Conservation (phyloP, 2,888 invertebrate genomes). For the Caradrina clavipalpis region DNA sequence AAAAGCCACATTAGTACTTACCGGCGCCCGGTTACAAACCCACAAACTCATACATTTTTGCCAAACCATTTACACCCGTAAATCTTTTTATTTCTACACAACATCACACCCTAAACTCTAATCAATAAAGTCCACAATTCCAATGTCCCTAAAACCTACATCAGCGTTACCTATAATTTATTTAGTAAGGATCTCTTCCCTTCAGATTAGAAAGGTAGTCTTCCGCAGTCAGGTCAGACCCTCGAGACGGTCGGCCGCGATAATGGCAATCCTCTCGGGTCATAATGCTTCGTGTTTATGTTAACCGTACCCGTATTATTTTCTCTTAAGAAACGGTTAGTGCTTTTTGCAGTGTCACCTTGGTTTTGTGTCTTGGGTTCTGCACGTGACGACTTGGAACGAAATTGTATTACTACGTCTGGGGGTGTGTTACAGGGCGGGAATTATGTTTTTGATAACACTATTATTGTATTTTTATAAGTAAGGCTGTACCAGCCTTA, state of each 20-base stretch:
- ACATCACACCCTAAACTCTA: too few species aligned
- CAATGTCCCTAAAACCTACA: not conserved
- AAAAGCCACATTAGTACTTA: too few species aligned
- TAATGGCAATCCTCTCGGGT: conserved; percentile 32
- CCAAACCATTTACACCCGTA: too few species aligned
- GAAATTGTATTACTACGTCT: too few species aligned
- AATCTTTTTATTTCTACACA: too few species aligned
- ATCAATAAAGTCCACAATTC: not conserved
- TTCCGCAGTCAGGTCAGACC: conserved; percentile 26
- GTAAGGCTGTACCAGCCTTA: too few species aligned
- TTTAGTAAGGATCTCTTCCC: conserved; percentile 1
- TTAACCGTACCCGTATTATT: conserved; percentile 31
- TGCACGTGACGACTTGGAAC: not conserved
- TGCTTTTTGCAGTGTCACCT: conserved; percentile 17
- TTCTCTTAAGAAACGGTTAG: conserved; percentile 20
- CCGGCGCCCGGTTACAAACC: too few species aligned
- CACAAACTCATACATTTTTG: too few species aligned
- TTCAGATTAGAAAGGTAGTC: conserved; percentile 15
- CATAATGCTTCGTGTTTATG: conserved; percentile 48
- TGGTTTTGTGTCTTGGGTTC: conserved; percentile 1
- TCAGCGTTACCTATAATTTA: not conserved
- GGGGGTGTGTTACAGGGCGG: too few species aligned
- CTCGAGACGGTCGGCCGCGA: conserved; percentile 1
- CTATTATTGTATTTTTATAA: too few species aligned
- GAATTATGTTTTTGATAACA: too few species aligned